Evolutionary conservation across 1,140 invertebrate genomes (phyloP), one percentile per base, ranked within the genome.

Genomic region (Temnothorax nylanderi): DNA sequence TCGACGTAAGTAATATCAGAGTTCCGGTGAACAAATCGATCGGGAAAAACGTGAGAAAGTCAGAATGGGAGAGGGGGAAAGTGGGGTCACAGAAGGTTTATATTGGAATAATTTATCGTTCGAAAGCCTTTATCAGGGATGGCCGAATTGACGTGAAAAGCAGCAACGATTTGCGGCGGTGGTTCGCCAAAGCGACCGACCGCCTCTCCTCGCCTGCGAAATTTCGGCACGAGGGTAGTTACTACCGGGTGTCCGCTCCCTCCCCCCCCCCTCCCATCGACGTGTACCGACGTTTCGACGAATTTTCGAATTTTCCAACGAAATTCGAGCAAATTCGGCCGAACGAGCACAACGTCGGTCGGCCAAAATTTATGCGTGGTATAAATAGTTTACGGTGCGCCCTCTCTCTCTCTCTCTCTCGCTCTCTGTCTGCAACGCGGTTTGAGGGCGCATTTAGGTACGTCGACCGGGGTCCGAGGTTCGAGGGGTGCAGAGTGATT

Each of bases 81-180:
- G 26, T 26, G 26, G 26, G 44, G 54, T 69, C 65, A 47, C 34
- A 37, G 62, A 67, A 56, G 62, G 69, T 90, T 88, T 88, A 87
- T 80, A 87, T 81, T 85, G 89, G 88, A 90, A 90, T 85, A 90
- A 90, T 88, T 90, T 88, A 90, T 90, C 89, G 88, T 90, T 74
- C 47, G 85, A 51, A 51, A 74, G 74, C 69, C 89, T 90, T 90
- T 90, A 90, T 90, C 76, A 81, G 47, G 85, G 34, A 76, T 65
- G 65, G 85, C 51, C 85, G 89, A 90, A 90, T 90, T 89, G 89
- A 90, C 77, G 88, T 77, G 88, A 89, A 90, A 90, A 90, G 88
- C 89, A 84, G 88, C 89, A 89, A 67, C 88, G 89, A 90, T 90
- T 90, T 89, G 89, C 89, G 88, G 89, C 88, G 54, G 60, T 60